These are phyloP conservation scores for Microtus pennsylvanicus DNA, from an alignment of 2,113 vertebrate genomes.

Conservation along the genomic window DNA sequence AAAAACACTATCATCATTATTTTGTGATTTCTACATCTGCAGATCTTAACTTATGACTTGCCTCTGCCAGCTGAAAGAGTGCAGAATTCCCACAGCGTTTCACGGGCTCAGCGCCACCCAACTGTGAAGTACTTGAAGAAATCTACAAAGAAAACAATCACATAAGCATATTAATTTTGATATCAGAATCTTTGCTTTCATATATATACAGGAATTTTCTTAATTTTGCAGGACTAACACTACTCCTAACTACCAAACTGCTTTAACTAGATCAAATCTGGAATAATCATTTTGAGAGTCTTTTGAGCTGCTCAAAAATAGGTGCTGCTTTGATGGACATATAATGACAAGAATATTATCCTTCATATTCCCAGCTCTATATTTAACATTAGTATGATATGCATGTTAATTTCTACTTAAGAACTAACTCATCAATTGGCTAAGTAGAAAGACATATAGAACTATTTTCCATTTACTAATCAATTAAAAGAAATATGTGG, in stretches of 20 bases:
- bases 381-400: constrained; percentile 28
- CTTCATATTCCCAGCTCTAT: not conserved
- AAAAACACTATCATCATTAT: not conserved
- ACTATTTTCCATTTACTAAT: constrained; percentile 33
- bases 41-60: constrained; percentile 79
- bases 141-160: constrained; percentile 86
- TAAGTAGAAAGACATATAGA: not conserved
- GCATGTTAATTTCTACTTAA: constrained; percentile 39
- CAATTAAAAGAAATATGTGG: constrained; percentile 9
- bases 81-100: constrained; percentile 91
- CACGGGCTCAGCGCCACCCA: constrained; percentile 88
- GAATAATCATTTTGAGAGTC: constrained; percentile 11
- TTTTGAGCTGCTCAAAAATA: constrained; percentile 10
- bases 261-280: not conserved
- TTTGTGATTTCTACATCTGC: not conserved
- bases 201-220: not conserved
- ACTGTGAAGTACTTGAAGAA: constrained; percentile 88
- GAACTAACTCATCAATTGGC: not conserved
- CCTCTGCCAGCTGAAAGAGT: constrained; percentile 92
- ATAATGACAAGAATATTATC: constrained; percentile 9
- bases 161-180: constrained; percentile 64
- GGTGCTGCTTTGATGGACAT: not conserved
- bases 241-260: constrained; percentile 33
- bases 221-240: not conserved
- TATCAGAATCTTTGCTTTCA: constrained; percentile 26